phyloP scores from a whole-genome alignment of 1,140 invertebrate genomes.

The Diachasma alloeum region DNA sequence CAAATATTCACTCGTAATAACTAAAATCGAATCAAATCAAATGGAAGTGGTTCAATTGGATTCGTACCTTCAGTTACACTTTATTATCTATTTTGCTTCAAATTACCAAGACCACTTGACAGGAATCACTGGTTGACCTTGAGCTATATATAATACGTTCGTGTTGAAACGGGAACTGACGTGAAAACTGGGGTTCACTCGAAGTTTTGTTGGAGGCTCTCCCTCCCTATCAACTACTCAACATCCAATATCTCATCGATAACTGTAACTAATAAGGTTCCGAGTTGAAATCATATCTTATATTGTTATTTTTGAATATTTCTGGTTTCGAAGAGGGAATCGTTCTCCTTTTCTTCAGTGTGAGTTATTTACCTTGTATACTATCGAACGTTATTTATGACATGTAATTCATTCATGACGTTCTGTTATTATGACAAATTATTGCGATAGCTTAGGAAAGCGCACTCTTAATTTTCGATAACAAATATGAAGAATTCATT shows the following conservation, averaged over 20 bases:
- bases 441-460: too few relatives aligned
- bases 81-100: neutral
- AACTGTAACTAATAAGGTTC: neutral
- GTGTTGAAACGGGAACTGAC: neutral
- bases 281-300: neutral
- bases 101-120: neutral
- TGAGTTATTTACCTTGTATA: too few relatives aligned
- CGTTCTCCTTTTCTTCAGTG: too few relatives aligned
- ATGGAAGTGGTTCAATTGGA: neutral
- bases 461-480: too few relatives aligned
- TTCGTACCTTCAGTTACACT: neutral
- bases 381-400: too few relatives aligned
- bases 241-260: constrained; percentile 11
- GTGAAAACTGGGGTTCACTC: neutral
- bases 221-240: neutral
- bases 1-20: neutral
- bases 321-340: too few relatives aligned
- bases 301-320: neutral
- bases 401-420: too few relatives aligned
- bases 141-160: neutral
- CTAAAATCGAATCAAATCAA: neutral
- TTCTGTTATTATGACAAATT: too few relatives aligned
- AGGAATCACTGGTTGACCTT: neutral
- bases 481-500: too few relatives aligned
- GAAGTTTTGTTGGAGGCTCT: neutral